Base-by-base conservation (phyloP, 2,888 invertebrate genomes). In the Synergus umbraculus region DNA sequence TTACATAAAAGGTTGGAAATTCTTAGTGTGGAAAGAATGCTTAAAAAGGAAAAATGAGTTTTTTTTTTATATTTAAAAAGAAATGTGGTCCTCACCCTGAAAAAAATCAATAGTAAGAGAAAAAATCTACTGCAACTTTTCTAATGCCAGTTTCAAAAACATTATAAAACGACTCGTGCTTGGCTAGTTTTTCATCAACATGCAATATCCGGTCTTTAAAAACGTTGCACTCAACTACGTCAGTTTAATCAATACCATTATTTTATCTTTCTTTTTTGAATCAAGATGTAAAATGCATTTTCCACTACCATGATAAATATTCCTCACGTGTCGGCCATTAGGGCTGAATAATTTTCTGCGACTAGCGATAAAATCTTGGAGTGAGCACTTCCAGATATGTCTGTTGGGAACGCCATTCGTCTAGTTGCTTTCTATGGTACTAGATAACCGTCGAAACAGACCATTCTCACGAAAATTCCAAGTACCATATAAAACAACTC, bases 161-260 rank as follows among this genome's bases (percentile, higher is more conserved):
- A n/a, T 54, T n/a, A 54, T 54, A 8, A 54, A n/a, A 54, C 8
- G n/a, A 54, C 54, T 54, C n/a, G 60, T 66, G 41, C 43, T 10
- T 13, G 49, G 18, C 8, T 49, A 49, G 22, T 29, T 22, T 49
- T 49, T 29, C 15, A 69, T 49, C 29, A 73, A 54, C 37, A 29
- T 37, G 22, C 49, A 54, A 49, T 73, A 37, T 54, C 37, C 29
- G 73, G 15, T 37, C 10, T 73, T 73, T 54, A 37, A 46, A 73
- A 54, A 29, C 29, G n/a, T 15, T 49, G 73, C 29, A 37, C 54
- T 73, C n/a, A 18, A 60, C 22, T 12, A 54, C 54, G 54, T 73
- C 49, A 73, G 29, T 46, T 43, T 66, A 73, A 73, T 54, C 73
- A 54, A 54, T 73, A 54, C 29, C n/a, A 73, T 73, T 73, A 37